These are phyloP conservation scores for Ptiloglossa arizonensis DNA, from an alignment of 1,140 invertebrate genomes.

Conservation along the genomic window DNA sequence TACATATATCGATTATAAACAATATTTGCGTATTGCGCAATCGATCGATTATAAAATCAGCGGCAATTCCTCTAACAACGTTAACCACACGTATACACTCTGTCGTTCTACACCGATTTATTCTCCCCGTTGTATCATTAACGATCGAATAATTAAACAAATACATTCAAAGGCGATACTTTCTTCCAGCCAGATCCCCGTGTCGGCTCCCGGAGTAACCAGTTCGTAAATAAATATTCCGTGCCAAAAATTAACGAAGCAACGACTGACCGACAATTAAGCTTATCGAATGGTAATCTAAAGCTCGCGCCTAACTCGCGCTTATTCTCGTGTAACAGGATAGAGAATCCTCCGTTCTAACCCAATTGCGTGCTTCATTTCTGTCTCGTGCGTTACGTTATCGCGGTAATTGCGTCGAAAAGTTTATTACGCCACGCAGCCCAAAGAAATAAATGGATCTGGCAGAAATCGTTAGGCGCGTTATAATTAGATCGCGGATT, in stretches of 20 bases:
- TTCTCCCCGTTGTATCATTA: no score
- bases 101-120: no score
- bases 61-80: no score
- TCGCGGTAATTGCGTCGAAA: conserved; percentile 25
- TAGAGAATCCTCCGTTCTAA: neutral
- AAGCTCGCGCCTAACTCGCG: neutral
- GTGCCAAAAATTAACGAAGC: neutral
- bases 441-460: neutral
- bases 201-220: no score
- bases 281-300: neutral
- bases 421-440: neutral
- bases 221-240: neutral
- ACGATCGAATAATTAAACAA: no score
- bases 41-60: no score
- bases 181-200: no score
- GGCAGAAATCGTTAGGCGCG: neutral
- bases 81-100: no score
- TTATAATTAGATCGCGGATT: conserved; percentile 19
- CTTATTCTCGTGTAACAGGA: neutral
- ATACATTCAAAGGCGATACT: no score
- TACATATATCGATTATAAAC: no score
- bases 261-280: neutral
- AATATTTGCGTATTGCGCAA: no score
- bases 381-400: conserved; percentile 21
- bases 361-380: conserved; percentile 25